These are phyloP conservation scores for Pangasianodon gigas DNA, from an alignment of 2,113 vertebrate genomes.

Conservation along the genomic window DNA sequence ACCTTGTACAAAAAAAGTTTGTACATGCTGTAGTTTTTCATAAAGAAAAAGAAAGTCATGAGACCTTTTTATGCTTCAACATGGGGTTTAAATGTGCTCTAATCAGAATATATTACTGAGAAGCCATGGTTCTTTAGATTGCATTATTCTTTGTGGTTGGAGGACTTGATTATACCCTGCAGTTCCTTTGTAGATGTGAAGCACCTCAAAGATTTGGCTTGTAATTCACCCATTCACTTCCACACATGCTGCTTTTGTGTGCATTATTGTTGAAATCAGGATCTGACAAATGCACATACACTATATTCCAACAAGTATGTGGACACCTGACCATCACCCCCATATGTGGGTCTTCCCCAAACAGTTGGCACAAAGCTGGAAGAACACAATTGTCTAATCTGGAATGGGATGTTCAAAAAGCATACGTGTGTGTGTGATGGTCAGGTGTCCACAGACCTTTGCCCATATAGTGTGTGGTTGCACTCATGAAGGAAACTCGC, in stretches of 20 bases:
- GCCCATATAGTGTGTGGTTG: background rate
- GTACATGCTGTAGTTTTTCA: too few relatives aligned
- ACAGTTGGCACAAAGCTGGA: background rate
- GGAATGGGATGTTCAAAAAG: background rate
- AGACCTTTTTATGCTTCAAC: background rate
- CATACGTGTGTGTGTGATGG: background rate
- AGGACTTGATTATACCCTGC: too few relatives aligned
- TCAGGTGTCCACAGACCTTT: background rate
- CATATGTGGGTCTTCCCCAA: background rate
- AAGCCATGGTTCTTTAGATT: background rate
- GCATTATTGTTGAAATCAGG: background rate
- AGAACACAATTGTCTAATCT: background rate
- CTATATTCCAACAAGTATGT: background rate
- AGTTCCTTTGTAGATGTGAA: background rate
- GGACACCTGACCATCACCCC: background rate
- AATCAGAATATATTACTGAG: background rate
- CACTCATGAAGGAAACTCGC: background rate
- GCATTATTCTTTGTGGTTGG: background rate
- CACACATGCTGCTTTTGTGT: background rate
- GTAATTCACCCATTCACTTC: background rate
- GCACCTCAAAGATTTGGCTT: background rate
- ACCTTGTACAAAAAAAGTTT: too few relatives aligned
- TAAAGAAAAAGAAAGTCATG: too few relatives aligned
- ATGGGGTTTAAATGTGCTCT: background rate
- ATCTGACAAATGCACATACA: background rate